phyloP scores from a whole-genome alignment of 2,113 vertebrate species.

The Ictidomys tridecemlineatus region DNA sequence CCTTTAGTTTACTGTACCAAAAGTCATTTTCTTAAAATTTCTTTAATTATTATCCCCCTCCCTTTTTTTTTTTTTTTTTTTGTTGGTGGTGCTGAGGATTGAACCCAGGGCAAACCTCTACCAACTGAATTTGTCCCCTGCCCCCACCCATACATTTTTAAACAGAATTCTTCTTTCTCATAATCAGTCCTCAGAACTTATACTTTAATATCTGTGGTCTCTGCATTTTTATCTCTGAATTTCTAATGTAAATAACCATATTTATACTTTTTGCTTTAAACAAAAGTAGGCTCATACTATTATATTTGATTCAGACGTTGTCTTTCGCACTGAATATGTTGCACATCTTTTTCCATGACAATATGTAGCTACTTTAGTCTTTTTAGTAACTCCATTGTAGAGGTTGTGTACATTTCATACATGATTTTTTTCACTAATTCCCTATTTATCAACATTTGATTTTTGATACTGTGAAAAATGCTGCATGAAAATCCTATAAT shows the following conservation, averaged over 20 bases:
- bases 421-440: neutral
- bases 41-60: too few relatives aligned
- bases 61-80: too few relatives aligned
- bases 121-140: too few relatives aligned
- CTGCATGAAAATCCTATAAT: neutral
- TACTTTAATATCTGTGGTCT: neutral
- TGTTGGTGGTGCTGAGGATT: too few relatives aligned
- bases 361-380: neutral
- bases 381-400: neutral
- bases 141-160: neutral
- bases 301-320: neutral
- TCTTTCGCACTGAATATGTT: neutral
- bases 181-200: neutral
- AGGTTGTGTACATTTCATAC: neutral
- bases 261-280: conserved; percentile 37
- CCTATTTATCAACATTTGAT: neutral
- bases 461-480: conserved; percentile 22
- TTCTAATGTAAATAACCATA: neutral
- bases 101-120: too few relatives aligned
- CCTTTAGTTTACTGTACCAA: neutral
- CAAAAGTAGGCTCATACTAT: neutral
- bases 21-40: neutral
- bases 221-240: neutral
- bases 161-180: conserved; percentile 33
- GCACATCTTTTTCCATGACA: neutral